Conservation (phyloP, 2,113 vertebrate species). For the Corvus cornix region DNA sequence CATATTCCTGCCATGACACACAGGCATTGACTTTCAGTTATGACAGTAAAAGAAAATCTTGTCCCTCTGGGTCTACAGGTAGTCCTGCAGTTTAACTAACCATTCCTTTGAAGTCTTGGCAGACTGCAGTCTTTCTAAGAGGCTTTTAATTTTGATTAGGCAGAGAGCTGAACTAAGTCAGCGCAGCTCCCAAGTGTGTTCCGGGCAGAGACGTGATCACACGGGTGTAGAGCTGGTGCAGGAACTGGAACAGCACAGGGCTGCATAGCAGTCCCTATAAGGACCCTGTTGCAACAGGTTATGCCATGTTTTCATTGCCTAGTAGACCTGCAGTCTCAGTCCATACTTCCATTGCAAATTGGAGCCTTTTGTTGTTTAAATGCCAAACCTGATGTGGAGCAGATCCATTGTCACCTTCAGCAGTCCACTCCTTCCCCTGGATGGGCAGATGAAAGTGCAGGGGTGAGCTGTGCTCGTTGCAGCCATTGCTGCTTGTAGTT, state of each 20-base stretch:
- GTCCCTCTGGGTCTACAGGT: neutral
- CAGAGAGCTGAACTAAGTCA: neutral
- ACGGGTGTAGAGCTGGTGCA: rapidly evolving
- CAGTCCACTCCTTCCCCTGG: neutral
- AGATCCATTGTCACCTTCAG: neutral
- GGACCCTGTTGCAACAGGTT: neutral
- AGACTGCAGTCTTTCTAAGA: neutral
- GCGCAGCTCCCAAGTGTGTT: neutral
- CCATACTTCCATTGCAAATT: neutral
- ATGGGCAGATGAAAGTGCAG: neutral
- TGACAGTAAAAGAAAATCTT: neutral
- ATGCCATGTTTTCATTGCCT: neutral
- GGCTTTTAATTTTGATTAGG: conserved; percentile 33
- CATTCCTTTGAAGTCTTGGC: conserved; percentile 37
- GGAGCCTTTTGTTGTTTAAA: neutral
- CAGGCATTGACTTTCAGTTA: neutral
- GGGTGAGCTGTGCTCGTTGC: rapidly evolving
- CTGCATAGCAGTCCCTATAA: neutral
- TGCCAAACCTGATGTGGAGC: neutral
- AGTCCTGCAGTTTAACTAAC: neutral
- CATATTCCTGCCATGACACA: rapidly evolving
- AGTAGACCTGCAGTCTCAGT: neutral
- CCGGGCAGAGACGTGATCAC: neutral
- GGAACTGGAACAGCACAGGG: rapidly evolving
- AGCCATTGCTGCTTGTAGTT: neutral